Evolutionary conservation across 2,888 invertebrate genomes (phyloP), one percentile per base, ranked within the genome.

Genomic region (Epistrophe eligans): DNA sequence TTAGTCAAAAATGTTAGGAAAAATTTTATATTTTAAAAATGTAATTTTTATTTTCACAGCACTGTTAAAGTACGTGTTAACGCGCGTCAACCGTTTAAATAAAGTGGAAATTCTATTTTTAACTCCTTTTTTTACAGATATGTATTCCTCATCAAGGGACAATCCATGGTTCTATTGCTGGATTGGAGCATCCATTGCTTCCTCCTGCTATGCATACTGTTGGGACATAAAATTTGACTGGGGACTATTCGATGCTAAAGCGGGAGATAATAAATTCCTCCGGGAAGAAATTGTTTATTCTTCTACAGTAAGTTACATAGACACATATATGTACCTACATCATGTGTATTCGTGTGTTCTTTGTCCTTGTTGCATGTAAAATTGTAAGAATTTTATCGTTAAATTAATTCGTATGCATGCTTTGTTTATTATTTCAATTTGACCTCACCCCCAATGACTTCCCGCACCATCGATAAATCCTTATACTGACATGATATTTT

Each of bases 141-240:
- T 89, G 50, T 93, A 92, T 89, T 77, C 89, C 4, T 79, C 90
- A 52, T 92, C 94, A 58, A 93, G 93, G 88, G 94, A 94, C 76
- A 95, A 95, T 93, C 95, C 95, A 0, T 96, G 94, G 92, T 94
- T 96, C 89, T 95, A 95, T 91, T 93, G 96, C 80, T 97, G 96
- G 96, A 95, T 97, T 77, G 93, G 94, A 17, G 93, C 95, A 0
- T 94, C 94, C 90, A 92, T 97, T 43, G 93, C 96, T 80, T 96
- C 95, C 89, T 96, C 97, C 4, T 95, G 95, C 88, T 98, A 97
- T 92, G 96, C 97, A 7, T 97, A 97, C 91, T 95, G 95, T 32
- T 97, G 97, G 97, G 97, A 97, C 92, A 95, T 97, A 76, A 96
- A 96, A 93, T 97, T 97, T 96, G 97, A 97, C 94, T 97, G 97